These are phyloP conservation scores for Gymnoscelis rufifasciata DNA, from an alignment of 2,888 invertebrate species.

Conservation along the genomic window DNA sequence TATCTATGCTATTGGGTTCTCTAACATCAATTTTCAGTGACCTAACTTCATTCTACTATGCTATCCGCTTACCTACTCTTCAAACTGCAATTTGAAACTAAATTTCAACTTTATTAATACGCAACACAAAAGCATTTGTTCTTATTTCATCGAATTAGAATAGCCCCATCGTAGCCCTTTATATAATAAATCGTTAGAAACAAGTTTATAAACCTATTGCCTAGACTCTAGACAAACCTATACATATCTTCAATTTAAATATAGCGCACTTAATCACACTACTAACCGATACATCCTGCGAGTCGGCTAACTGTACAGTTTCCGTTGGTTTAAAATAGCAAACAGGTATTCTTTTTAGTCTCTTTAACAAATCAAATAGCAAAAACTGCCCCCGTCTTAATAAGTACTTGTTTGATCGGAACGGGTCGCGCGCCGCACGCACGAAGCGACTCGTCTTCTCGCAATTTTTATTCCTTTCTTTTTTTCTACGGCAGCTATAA, in stretches of 20 bases:
- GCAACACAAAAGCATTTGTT: no score
- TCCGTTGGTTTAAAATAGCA: conserved; percentile 77
- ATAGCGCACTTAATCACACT: conserved; percentile 29
- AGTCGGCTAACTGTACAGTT: conserved; percentile 73
- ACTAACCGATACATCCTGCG: conserved; percentile 48
- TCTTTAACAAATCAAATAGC: conserved; percentile 77
- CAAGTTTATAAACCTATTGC: no score
- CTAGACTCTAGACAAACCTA: conserved; percentile 9
- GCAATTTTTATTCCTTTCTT: conserved; percentile 62
- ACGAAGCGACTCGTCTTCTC: conserved; percentile 53
- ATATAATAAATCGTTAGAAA: no score
- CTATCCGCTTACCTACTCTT: no score
- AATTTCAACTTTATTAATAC: no score
- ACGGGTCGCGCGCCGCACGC: conserved; percentile 53
- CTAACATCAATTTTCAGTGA: no score
- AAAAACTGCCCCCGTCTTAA: conserved; percentile 77
- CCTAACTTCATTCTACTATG: no score
- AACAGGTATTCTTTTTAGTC: conserved; percentile 71
- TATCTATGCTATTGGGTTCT: no score
- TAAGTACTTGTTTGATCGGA: conserved; percentile 66
- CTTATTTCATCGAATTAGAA: no score
- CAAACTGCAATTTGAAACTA: no score
- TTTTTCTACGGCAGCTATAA: conserved; percentile 64
- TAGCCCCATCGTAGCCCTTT: no score
- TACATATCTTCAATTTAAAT: conserved; percentile 15